Evolutionary conservation across 2,797 vertebrate species (phyloP).

Genomic region (Simalia tracyae): DNA sequence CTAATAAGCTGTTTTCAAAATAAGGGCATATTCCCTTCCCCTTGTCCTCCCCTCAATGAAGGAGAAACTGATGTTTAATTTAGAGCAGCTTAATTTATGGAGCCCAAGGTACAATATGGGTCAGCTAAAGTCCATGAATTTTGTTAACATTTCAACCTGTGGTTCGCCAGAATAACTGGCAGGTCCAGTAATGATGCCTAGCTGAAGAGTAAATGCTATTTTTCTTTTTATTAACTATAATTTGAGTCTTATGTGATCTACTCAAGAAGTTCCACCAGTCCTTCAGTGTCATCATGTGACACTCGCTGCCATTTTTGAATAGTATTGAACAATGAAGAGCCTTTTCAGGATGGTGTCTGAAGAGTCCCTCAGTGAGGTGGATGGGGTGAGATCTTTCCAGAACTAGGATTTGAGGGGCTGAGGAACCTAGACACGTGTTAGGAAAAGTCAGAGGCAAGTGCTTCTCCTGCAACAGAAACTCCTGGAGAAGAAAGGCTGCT

Average conservation of each 20-base stretch:
- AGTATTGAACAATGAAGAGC: neutral
- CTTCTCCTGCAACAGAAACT: too few species aligned
- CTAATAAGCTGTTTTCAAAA: conserved; percentile 63
- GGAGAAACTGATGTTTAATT: neutral
- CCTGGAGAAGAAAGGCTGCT: too few species aligned
- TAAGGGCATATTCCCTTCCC: conserved; percentile 21
- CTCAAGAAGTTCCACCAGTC: neutral
- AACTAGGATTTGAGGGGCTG: neutral
- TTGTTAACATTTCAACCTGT: neutral
- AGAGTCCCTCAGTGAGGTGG: neutral
- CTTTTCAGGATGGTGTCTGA: neutral
- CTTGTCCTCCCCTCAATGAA: conserved; percentile 10
- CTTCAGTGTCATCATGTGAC: neutral
- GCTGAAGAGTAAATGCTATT: conserved; percentile 2
- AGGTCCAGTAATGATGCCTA: neutral
- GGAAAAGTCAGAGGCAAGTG: neutral
- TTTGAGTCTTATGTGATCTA: conserved; percentile 1
- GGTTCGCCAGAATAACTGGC: neutral
- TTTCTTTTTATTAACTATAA: neutral
- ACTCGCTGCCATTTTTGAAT: neutral
- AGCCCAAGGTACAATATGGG: conserved; percentile 12
- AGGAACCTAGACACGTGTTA: neutral
- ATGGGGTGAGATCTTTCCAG: neutral
- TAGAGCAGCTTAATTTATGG: neutral
- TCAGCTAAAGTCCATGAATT: conserved; percentile 17